These are phyloP conservation scores for Mastomys coucha DNA, from an alignment of 2,113 vertebrate species.

Conservation along the genomic window DNA sequence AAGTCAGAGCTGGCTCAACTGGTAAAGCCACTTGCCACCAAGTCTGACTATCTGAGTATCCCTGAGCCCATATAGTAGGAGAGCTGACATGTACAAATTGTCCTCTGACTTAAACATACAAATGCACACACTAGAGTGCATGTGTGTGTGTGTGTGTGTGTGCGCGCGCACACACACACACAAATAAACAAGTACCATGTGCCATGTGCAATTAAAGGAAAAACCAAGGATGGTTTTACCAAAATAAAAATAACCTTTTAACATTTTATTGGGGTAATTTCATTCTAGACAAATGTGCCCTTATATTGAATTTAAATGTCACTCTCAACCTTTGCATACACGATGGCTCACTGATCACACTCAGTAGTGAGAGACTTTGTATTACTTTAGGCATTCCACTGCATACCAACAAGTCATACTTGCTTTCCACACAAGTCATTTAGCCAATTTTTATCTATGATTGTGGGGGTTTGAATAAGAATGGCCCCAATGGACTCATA, in stretches of 20 bases:
- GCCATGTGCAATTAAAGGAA: neutral
- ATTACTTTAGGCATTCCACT: neutral
- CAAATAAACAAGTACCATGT: neutral
- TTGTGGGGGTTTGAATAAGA: neutral
- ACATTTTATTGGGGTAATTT: constrained; percentile 16
- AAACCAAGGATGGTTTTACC: neutral
- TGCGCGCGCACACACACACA: neutral
- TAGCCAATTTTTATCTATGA: constrained; percentile 43
- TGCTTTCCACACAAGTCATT: constrained; percentile 50
- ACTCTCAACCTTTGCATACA: neutral
- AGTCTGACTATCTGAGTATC: neutral
- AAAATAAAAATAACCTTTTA: neutral
- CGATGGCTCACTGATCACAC: constrained; percentile 3
- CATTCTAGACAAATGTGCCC: neutral
- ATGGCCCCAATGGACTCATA: neutral
- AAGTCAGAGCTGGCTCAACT: neutral
- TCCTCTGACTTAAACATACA: neutral
- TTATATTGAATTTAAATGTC: constrained; percentile 35
- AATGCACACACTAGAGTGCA: neutral
- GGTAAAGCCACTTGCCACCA: neutral
- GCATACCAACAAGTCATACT: neutral
- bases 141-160: too few species aligned
- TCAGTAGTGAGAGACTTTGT: constrained; percentile 4
- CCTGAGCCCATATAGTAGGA: neutral
- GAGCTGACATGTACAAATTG: neutral